These are phyloP conservation scores for Sarcophaga variegata DNA, from an alignment of 2,888 invertebrate genomes.

Conservation along the genomic window DNA sequence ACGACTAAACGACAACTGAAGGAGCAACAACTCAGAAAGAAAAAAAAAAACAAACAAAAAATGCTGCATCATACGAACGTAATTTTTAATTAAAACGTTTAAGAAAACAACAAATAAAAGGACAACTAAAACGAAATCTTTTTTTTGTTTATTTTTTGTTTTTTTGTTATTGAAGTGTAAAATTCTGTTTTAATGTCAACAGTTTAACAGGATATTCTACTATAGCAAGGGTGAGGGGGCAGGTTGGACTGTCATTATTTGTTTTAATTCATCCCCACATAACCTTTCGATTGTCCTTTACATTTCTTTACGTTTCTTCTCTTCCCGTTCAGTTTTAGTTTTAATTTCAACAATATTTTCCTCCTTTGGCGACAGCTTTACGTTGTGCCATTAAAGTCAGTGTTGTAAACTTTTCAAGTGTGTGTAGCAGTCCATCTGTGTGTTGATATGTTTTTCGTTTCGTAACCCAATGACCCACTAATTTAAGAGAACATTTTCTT, in stretches of 20 bases:
- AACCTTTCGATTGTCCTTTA: slow-evolving; percentile 20
- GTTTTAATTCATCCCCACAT: slow-evolving; percentile 7
- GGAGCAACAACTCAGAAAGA: no score
- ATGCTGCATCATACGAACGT: background rate
- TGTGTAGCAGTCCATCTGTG: background rate
- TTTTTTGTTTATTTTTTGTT: background rate
- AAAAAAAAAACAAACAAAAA: background rate
- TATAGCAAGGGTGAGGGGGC: background rate
- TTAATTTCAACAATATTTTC: background rate
- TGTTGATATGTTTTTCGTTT: background rate
- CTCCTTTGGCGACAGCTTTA: slow-evolving; percentile 37
- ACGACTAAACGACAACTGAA: no score
- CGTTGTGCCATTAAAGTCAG: slow-evolving; percentile 16
- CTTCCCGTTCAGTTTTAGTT: background rate
- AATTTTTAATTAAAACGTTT: slow-evolving; percentile 56
- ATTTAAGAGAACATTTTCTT: background rate
- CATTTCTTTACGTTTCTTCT: background rate
- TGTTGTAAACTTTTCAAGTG: slow-evolving; percentile 24
- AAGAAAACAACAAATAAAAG: no score
- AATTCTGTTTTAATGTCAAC: slow-evolving; percentile 21
- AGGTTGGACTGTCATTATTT: background rate
- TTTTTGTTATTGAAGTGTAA: slow-evolving; percentile 35
- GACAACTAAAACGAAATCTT: background rate
- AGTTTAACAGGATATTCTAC: background rate
- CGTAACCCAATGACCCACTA: background rate